phyloP scores from a whole-genome alignment of 2,113 vertebrate genomes.

The Neofelis nebulosa region DNA sequence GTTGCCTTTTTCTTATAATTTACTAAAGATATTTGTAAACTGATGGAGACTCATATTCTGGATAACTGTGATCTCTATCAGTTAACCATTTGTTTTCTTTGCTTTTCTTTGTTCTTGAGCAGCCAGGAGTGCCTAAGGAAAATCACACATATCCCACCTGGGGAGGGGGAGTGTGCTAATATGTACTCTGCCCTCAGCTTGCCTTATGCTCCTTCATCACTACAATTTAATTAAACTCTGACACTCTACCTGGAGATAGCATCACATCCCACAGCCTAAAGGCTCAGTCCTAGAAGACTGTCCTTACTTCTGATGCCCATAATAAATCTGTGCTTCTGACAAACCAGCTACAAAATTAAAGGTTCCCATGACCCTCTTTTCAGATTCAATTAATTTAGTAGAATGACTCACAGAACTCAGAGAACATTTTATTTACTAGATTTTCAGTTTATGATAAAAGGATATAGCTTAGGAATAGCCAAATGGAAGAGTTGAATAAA shows the following conservation, averaged over 20 bases:
- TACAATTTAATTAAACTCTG: neutral
- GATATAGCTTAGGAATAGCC: neutral
- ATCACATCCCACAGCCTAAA: neutral
- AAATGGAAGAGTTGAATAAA: neutral
- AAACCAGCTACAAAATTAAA: neutral
- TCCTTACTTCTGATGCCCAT: neutral
- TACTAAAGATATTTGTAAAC: too few species aligned
- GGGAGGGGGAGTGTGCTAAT: too few species aligned
- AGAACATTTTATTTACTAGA: neutral
- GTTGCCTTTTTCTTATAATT: too few species aligned
- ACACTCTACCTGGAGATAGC: neutral
- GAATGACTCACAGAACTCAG: neutral
- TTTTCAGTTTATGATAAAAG: neutral
- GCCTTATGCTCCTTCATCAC: too few species aligned
- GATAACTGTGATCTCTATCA: too few species aligned
- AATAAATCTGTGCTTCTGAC: neutral
- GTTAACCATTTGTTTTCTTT: too few species aligned
- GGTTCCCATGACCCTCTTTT: neutral
- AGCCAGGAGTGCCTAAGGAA: too few species aligned
- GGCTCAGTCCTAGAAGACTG: neutral
- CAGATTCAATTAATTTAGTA: neutral
- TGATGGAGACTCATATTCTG: too few species aligned
- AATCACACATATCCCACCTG: too few species aligned
- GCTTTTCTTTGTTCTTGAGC: too few species aligned
- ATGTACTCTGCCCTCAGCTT: too few species aligned